Conservation (phyloP, 2,797 vertebrate genomes). For the Echiichthys vipera region DNA sequence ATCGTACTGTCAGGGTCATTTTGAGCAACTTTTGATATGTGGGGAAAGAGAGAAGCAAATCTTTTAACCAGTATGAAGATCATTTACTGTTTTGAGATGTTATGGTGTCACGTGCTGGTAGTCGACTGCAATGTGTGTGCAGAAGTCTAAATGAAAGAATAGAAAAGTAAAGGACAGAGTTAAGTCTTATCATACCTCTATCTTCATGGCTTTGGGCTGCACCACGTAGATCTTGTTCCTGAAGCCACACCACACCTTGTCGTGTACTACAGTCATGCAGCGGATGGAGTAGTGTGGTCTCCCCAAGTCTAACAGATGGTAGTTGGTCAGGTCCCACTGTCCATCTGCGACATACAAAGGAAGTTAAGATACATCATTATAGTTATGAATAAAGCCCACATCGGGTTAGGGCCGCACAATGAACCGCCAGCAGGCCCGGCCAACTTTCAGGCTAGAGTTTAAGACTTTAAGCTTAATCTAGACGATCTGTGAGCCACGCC, state of each 20-base stretch:
- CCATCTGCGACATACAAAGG: conserved; percentile 86
- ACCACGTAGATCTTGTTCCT: conserved; percentile 98
- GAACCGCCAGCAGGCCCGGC: too few species aligned
- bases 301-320: conserved; percentile 95
- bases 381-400: not conserved
- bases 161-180: not conserved
- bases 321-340: conserved; percentile 98
- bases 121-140: not conserved
- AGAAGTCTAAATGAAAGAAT: not conserved
- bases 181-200: conserved; percentile 86
- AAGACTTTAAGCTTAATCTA: too few species aligned
- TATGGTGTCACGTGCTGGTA: not conserved
- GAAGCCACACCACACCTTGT: conserved; percentile 99
- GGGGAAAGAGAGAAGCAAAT: not conserved
- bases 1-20: not conserved
- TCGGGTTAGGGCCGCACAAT: too few species aligned
- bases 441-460: too few species aligned
- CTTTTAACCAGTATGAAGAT: not conserved
- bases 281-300: conserved; percentile 94
- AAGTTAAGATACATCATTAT: not conserved
- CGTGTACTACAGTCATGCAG: conserved; percentile 97
- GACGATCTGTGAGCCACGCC: too few species aligned
- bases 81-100: not conserved
- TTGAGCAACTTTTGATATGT: not conserved
- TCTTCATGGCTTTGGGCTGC: conserved; percentile 97